phyloP scores from a whole-genome alignment of 2,797 vertebrate species.

The Sitta carolinensis region DNA sequence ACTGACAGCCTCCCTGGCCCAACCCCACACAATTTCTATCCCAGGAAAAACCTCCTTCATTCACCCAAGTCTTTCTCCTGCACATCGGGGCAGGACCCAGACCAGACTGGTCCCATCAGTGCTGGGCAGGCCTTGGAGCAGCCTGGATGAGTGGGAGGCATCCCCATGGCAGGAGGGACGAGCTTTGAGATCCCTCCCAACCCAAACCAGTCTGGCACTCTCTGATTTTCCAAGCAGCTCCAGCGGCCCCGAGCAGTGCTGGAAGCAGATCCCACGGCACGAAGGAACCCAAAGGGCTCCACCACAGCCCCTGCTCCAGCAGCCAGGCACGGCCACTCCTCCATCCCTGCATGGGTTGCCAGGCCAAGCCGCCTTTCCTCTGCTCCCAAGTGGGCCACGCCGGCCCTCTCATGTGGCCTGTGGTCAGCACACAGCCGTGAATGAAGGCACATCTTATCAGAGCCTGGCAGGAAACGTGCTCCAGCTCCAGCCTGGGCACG shows the following conservation, averaged over 20 bases:
- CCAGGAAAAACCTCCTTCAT: neutral
- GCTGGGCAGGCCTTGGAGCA: neutral
- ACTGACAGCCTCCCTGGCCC: neutral
- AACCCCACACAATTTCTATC: fast-evolving
- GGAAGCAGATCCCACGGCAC: neutral
- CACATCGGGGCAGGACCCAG: neutral
- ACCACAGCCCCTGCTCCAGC: neutral
- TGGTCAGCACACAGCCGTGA: neutral
- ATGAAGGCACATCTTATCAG: constrained; percentile 13
- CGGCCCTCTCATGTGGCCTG: constrained; percentile 1
- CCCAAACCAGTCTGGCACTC: neutral
- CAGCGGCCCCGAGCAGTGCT: fast-evolving
- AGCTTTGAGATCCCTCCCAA: neutral
- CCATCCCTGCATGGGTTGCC: neutral
- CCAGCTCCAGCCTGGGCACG: neutral
- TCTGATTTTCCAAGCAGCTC: neutral
- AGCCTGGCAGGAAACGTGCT: neutral
- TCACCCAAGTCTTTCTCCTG: neutral
- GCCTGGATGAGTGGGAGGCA: neutral
- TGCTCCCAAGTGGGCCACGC: neutral
- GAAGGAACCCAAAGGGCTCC: neutral
- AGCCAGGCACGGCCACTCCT: neutral
- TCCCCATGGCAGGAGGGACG: neutral
- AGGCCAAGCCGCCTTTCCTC: neutral
- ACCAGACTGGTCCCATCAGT: fast-evolving